Evolutionary conservation across 2,113 vertebrate genomes (phyloP).

Genomic region (Sinocyclocheilus grahami): DNA sequence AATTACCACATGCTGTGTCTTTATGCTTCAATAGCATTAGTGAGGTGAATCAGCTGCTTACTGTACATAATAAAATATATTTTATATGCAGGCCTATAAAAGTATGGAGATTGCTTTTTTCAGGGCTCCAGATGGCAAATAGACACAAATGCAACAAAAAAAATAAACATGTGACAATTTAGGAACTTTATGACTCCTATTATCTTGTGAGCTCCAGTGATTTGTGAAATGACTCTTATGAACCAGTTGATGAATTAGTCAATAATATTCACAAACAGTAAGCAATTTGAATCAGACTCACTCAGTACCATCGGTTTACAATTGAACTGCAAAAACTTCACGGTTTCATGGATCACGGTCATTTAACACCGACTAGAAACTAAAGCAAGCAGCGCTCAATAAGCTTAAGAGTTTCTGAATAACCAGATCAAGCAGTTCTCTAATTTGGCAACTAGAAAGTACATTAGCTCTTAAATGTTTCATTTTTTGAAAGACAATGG

Average conservation of each 20-base stretch:
- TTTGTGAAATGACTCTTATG: neutral
- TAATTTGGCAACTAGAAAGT: conserved; percentile 5
- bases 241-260: neutral
- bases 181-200: neutral
- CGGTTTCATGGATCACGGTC: neutral
- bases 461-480: neutral
- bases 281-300: neutral
- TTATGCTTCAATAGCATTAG: conserved; percentile 8
- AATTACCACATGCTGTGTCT: conserved; percentile 5
- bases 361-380: neutral
- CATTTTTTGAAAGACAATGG: neutral
- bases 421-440: neutral
- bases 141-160: neutral
- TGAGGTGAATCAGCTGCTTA: conserved; percentile 3
- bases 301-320: neutral
- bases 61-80: neutral
- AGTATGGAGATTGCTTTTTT: neutral
- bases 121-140: neutral
- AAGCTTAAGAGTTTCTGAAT: neutral
- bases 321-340: neutral
- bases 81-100: neutral
- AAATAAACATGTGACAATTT: neutral
- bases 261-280: neutral
- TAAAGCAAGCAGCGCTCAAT: neutral
- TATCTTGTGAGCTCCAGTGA: neutral